Percentiles rank a stretch among this genome's conserved stretches.
Evolutionary conservation across 2,797 vertebrate species (phyloP).

Genomic region (Eidolon dupreanum): DNA sequence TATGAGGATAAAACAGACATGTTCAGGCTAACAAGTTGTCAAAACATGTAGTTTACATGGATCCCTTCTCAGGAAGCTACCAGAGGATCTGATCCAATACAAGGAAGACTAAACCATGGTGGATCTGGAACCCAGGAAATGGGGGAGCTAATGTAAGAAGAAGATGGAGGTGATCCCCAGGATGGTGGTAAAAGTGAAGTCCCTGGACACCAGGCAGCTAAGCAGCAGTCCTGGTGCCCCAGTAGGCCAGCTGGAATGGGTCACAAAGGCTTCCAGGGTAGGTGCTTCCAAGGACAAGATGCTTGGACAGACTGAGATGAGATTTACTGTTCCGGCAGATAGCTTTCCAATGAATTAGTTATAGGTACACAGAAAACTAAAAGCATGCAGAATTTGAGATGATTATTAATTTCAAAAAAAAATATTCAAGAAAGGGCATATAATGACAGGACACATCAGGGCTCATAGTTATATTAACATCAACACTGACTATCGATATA

Average conservation of each 20-base stretch:
- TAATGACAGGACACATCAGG: neutral
- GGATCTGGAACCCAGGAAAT: neutral
- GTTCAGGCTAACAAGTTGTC: neutral
- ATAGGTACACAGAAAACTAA: conserved; percentile 24
- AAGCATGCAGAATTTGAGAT: neutral
- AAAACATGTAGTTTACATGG: neutral
- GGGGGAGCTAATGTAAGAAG: neutral
- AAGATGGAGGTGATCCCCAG: neutral
- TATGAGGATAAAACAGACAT: neutral
- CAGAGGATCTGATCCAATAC: neutral
- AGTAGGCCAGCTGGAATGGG: neutral
- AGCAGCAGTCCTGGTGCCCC: neutral
- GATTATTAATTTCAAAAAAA: conserved; percentile 34
- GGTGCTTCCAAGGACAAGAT: conserved; percentile 32
- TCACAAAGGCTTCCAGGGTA: neutral
- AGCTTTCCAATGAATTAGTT: neutral
- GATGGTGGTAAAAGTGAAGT: neutral
- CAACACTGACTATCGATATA: neutral
- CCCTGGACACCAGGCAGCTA: neutral
- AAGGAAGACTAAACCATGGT: neutral
- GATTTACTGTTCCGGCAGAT: conserved; percentile 33
- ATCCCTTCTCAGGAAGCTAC: neutral
- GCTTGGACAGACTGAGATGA: neutral
- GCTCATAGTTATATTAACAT: neutral
- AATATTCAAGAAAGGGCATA: neutral